Percentiles rank a stretch among this genome's conserved stretches.
These are phyloP conservation scores for Bergia sp. DNA, from an alignment of 92 coral and sea anemone genomes.

Conservation along the genomic window DNA sequence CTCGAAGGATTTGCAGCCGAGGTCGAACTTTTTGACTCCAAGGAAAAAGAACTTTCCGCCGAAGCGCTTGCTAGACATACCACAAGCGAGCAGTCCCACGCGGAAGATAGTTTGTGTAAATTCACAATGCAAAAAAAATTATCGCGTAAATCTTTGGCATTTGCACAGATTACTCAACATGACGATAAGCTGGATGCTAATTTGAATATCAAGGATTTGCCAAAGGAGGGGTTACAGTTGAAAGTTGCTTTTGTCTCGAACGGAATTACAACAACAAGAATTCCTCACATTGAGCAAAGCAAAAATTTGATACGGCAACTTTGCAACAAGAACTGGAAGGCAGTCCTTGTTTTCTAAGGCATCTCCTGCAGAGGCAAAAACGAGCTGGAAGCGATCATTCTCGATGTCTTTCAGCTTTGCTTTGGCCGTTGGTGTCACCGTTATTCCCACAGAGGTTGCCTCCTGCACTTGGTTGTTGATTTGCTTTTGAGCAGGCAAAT, in stretches of 20 bases:
- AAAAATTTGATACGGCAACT: neutral
- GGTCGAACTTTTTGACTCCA: conserved; percentile 15
- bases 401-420: no score
- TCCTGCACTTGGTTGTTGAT: no score
- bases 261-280: neutral
- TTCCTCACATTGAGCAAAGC: neutral
- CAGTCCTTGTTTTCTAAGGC: no score
- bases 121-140: neutral
- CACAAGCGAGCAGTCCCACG: neutral
- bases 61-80: conserved; percentile 12
- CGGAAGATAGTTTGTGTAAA: conserved; percentile 14
- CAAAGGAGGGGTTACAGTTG: neutral
- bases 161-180: neutral
- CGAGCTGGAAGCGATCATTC: no score
- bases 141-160: neutral
- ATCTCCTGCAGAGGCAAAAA: no score
- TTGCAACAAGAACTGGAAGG: neutral
- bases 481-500: no score
- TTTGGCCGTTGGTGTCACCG: no score
- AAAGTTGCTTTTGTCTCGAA: neutral
- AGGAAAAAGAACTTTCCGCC: conserved; percentile 5
- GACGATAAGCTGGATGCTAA: neutral
- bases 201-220: neutral
- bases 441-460: no score
- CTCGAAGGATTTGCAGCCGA: conserved; percentile 19